Evolutionary conservation across 2,888 invertebrate species (phyloP), one percentile per base, ranked within the genome.

Genomic region (Drepanosiphum platanoidis): DNA sequence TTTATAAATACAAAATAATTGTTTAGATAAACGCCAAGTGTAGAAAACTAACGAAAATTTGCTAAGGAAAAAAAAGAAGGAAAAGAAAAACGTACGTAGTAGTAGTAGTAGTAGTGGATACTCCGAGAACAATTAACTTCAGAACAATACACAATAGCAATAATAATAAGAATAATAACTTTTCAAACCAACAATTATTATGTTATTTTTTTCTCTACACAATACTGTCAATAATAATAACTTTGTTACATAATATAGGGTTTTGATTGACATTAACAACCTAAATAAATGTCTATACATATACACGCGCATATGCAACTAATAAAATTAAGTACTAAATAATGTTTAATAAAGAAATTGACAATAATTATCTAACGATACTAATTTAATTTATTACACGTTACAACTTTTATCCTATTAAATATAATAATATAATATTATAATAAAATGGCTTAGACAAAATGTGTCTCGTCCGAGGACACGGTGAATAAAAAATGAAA

Each of bases 361-460:
- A 81, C 81, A 81, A 71, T 71, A 46, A n/a, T n/a, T n/a, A 70
- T 52, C 80, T 80, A 80, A 80, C 70, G 36, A 15, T 68, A 70
- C 46, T 52, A 80, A 13, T 34, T 70, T 52, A 68, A 78, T 64
- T 64, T 18, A 68, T n/a, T 32, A n/a, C n/a, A n/a, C n/a, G n/a
- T n/a, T n/a, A n/a, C n/a, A n/a, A n/a, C n/a, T n/a, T n/a, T n/a
- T n/a, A n/a, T n/a, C n/a, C n/a, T n/a, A n/a, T n/a, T n/a, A n/a
- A n/a, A n/a, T n/a, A n/a, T n/a, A n/a, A n/a, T n/a, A n/a, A n/a
- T n/a, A n/a, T n/a, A n/a, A n/a, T n/a, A n/a, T 52, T 52, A 68
- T 46, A 52, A 39, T 80, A 58, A 80, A 71, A 71, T 46, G 70
- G 68, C 34, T 80, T 27, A 52, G 34, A 80, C n/a, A 9, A 52